Evolutionary conservation across 2,113 vertebrate genomes (phyloP).

Genomic region (Strix aluco): DNA sequence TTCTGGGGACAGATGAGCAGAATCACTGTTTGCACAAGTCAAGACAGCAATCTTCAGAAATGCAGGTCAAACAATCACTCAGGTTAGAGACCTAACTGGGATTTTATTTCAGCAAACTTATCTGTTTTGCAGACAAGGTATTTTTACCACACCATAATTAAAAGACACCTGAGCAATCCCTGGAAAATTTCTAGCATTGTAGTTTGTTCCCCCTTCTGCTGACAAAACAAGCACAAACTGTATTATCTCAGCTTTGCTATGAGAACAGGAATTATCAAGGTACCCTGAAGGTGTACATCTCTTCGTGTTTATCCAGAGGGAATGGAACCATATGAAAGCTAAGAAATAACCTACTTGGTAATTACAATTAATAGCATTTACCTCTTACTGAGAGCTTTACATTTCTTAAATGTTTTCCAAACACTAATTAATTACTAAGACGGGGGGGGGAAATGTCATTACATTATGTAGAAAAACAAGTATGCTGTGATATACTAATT

Average conservation of each 20-base stretch:
- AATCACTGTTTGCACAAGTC: background rate
- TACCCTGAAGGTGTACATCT: background rate
- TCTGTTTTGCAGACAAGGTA: background rate
- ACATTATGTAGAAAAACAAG: background rate
- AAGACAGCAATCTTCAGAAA: background rate
- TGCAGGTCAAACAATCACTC: background rate
- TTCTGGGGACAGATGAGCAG: background rate
- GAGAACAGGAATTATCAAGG: background rate
- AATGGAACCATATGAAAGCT: background rate
- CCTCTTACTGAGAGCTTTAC: conserved; percentile 10
- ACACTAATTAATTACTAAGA: conserved; percentile 14
- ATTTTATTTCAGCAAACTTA: background rate
- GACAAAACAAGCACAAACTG: background rate
- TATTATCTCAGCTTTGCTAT: background rate
- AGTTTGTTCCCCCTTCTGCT: background rate
- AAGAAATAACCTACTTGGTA: conserved; percentile 1
- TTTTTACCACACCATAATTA: background rate
- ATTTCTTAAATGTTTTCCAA: conserved; percentile 26
- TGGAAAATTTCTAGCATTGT: background rate
- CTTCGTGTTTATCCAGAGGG: background rate
- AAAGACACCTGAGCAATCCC: background rate
- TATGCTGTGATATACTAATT: background rate
- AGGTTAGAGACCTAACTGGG: background rate
- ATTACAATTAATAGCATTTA: conserved; percentile 36
- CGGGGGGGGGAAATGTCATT: background rate